A percentile compares a stretch with the other conserved stretches of the same genome.
Conservation (phyloP, 2,888 invertebrate species). For the Phalera bucephala region DNA sequence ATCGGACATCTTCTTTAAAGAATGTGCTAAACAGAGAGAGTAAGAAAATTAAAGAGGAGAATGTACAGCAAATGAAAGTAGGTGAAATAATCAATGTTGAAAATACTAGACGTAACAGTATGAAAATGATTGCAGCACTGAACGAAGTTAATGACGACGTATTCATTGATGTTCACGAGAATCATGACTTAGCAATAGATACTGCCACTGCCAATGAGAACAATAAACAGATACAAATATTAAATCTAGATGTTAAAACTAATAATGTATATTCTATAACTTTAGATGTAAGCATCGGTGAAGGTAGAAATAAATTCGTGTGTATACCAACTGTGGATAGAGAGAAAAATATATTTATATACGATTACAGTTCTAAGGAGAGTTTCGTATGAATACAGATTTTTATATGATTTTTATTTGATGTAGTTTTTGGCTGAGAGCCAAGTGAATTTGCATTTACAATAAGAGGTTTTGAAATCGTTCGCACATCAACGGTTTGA, state of each 20-base stretch:
- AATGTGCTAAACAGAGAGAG: conserved; percentile 62
- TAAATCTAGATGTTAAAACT: conserved; percentile 77
- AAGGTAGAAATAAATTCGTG: conserved; percentile 67
- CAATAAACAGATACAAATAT: conserved; percentile 80
- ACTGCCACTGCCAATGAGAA: conserved; percentile 61
- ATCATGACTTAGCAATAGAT: conserved; percentile 37
- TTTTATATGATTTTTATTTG: conserved; percentile 3
- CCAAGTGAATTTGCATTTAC: conserved; percentile 1
- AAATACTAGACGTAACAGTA: conserved; percentile 75
- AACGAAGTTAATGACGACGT: conserved; percentile 58
- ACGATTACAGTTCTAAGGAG: conserved; percentile 76
- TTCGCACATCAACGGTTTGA: conserved; percentile 1
- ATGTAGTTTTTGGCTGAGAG: neutral
- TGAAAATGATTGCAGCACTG: conserved; percentile 70
- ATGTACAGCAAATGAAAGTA: conserved; percentile 61
- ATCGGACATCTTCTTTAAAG: conserved; percentile 70
- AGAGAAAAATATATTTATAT: conserved; percentile 79
- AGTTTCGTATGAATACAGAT: conserved; percentile 66
- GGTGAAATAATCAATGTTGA: conserved; percentile 73
- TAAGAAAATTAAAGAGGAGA: conserved; percentile 62
- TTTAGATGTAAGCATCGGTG: conserved; percentile 68
- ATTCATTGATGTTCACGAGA: conserved; percentile 51
- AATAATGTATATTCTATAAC: conserved; percentile 78
- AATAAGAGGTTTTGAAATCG: neutral
- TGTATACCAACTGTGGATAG: conserved; percentile 67